phyloP scores from a whole-genome alignment of 2,888 invertebrate genomes.

The Tethea ocularis region DNA sequence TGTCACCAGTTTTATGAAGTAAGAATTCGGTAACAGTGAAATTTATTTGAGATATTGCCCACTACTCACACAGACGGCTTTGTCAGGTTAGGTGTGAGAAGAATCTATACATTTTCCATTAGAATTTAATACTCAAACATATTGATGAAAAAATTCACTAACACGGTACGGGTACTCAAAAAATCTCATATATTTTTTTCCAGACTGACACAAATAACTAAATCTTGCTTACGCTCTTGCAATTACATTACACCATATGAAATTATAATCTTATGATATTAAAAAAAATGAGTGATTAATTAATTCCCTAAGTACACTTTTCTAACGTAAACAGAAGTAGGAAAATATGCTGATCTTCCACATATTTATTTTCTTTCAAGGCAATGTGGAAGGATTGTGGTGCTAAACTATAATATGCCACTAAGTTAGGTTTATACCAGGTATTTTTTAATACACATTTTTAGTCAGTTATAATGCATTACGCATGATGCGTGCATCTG shows the following conservation, averaged over 20 bases:
- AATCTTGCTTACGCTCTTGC: neutral
- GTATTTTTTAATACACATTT: neutral
- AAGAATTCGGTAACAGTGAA: neutral
- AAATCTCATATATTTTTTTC: neutral
- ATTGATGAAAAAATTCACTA: neutral
- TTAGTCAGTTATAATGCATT: slow-evolving; percentile 1
- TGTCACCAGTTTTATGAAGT: slow-evolving; percentile 1
- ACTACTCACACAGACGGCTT: neutral
- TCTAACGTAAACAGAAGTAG: neutral
- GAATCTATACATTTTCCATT: neutral
- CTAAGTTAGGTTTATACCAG: slow-evolving; percentile 6
- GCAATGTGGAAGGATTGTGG: slow-evolving; percentile 6
- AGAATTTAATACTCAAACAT: neutral
- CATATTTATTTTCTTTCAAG: neutral
- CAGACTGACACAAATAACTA: neutral
- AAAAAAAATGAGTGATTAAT: neutral
- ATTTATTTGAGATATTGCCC: neutral
- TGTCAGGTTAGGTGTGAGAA: neutral
- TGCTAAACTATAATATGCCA: slow-evolving; percentile 7
- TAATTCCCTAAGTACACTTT: neutral
- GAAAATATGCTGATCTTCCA: neutral
- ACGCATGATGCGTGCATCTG: neutral
- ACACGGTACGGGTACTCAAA: neutral
- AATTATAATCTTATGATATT: neutral
- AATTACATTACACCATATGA: neutral